Percentiles rank a stretch among this genome's conserved stretches.
Conservation (phyloP, 1,140 invertebrate species). For the Batillaria attramentaria region DNA sequence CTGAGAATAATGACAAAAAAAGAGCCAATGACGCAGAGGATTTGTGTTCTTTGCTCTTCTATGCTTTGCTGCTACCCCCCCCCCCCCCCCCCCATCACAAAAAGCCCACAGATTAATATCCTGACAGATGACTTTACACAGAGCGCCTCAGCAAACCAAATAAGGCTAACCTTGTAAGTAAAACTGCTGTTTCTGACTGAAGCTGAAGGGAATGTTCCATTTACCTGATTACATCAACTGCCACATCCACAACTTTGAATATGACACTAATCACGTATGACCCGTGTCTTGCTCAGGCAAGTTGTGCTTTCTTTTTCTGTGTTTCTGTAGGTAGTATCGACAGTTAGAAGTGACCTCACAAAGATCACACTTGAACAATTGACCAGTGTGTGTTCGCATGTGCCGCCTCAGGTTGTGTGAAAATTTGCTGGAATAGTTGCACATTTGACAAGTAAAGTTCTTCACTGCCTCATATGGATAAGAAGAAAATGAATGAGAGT, state of each 20-base stretch:
- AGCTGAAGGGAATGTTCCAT: background rate
- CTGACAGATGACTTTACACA: too few species aligned
- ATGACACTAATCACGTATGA: too few species aligned
- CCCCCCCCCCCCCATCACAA: too few species aligned
- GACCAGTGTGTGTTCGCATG: slow-evolving; percentile 17
- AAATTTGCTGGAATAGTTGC: background rate
- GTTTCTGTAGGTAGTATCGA: slow-evolving; percentile 25
- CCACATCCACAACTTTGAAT: too few species aligned
- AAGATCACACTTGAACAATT: slow-evolving; percentile 19
- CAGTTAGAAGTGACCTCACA: slow-evolving; percentile 15
- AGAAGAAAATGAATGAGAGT: background rate
- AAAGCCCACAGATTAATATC: too few species aligned
- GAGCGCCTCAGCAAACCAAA: background rate
- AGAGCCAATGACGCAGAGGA: too few species aligned
- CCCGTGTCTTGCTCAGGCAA: too few species aligned
- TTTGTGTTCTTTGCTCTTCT: too few species aligned
- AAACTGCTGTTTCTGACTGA: background rate
- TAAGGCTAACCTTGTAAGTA: background rate
- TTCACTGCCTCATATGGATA: background rate
- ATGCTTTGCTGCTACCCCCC: too few species aligned
- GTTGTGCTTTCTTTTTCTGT: slow-evolving; percentile 14
- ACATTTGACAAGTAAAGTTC: slow-evolving; percentile 10
- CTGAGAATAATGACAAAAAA: too few species aligned
- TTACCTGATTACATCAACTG: background rate
- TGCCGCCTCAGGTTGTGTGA: slow-evolving; percentile 14